Conservation (phyloP, 2,797 vertebrate species). For the Neostethus bicornis region DNA sequence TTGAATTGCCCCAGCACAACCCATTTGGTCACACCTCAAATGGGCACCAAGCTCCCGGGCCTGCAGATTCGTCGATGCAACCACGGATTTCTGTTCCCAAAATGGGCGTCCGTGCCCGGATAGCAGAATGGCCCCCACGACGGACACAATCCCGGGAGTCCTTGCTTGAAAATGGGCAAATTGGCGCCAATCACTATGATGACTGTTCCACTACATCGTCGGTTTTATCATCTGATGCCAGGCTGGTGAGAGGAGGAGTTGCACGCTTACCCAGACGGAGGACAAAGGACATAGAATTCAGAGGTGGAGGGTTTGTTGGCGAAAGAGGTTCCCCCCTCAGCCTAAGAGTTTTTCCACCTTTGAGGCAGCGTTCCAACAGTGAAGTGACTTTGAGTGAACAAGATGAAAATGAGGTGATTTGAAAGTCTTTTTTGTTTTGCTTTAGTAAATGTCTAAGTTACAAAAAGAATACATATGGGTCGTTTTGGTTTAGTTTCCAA, state of each 20-base stretch:
- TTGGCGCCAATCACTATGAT: slow-evolving; percentile 63
- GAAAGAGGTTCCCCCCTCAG: slow-evolving; percentile 66
- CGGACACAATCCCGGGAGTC: slow-evolving; percentile 85
- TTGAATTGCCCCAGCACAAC: slow-evolving; percentile 70
- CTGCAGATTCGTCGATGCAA: slow-evolving; percentile 38
- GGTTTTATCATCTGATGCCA: slow-evolving; percentile 50
- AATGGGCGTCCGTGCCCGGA: slow-evolving; percentile 93
- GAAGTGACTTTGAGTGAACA: slow-evolving; percentile 93
- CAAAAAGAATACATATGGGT: not conserved
- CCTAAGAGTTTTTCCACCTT: slow-evolving; percentile 74
- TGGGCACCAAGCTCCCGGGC: slow-evolving; percentile 74
- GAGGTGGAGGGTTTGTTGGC: slow-evolving; percentile 70
- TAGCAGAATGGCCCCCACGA: slow-evolving; percentile 93
- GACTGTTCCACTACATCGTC: slow-evolving; percentile 54
- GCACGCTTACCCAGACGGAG: slow-evolving; percentile 79
- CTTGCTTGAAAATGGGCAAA: slow-evolving; percentile 80
- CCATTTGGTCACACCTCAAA: slow-evolving; percentile 71
- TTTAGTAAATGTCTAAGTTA: too few relatives aligned
- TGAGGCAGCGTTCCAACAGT: slow-evolving; percentile 91
- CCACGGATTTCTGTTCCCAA: slow-evolving; percentile 86
- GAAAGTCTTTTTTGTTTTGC: not conserved
- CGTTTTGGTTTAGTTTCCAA: not conserved
- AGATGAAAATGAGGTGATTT: slow-evolving; percentile 79
- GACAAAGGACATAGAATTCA: slow-evolving; percentile 87
- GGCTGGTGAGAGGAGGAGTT: slow-evolving; percentile 61